These are phyloP conservation scores for Parapristionchus giblindavisi DNA, from an alignment of 2,888 invertebrate species.

Conservation along the genomic window DNA sequence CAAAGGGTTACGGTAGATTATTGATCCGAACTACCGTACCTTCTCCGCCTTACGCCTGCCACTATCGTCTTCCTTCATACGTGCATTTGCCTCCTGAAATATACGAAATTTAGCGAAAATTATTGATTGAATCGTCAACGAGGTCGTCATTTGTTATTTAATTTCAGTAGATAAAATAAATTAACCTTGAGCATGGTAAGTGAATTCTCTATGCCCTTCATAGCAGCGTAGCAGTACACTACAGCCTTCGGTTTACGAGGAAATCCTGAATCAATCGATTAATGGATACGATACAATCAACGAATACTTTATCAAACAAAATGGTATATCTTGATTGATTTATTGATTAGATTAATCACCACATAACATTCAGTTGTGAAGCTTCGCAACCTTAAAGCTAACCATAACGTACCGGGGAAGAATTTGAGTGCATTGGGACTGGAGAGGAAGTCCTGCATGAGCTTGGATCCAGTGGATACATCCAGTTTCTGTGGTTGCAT, in stretches of 20 bases:
- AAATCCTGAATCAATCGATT: slow-evolving; percentile 32
- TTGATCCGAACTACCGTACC: background rate
- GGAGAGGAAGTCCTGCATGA: background rate
- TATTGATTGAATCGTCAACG: background rate
- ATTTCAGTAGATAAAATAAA: background rate
- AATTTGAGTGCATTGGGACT: background rate
- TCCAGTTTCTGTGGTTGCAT: slow-evolving; percentile 1
- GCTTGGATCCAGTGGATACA: background rate
- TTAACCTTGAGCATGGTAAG: slow-evolving; percentile 10
- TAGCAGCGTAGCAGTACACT: slow-evolving; percentile 1
- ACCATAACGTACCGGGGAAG: slow-evolving; percentile 16
- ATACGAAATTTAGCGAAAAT: background rate
- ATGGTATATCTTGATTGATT: no score
- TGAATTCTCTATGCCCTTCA: background rate
- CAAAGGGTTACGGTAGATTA: no score
- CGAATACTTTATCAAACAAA: no score
- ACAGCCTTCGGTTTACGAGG: slow-evolving; percentile 7
- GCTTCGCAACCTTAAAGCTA: background rate
- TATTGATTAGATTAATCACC: no score
- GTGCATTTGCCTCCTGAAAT: background rate
- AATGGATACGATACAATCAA: no score
- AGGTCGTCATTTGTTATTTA: background rate
- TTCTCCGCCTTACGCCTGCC: slow-evolving; percentile 28
- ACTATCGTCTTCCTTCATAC: slow-evolving; percentile 10
- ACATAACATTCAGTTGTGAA: no score